phyloP scores from a whole-genome alignment of 2,888 invertebrate species.

The Acronicta alni region DNA sequence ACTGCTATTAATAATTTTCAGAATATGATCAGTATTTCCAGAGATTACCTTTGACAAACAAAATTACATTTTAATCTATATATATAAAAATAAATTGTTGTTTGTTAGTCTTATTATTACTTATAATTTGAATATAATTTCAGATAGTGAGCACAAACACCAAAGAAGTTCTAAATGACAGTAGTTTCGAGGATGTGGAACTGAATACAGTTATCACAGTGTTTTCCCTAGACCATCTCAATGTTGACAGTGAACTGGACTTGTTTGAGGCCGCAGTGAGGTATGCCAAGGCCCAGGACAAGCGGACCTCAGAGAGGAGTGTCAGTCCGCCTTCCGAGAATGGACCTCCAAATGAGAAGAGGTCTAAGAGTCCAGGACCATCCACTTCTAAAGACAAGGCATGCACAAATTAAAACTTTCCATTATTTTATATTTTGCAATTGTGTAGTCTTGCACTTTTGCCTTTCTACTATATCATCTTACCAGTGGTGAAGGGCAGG shows the following conservation, averaged over 20 bases:
- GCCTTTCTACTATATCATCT: no score
- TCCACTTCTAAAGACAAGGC: conserved; percentile 77
- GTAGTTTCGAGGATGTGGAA: conserved; percentile 94
- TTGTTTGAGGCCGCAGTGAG: conserved; percentile 93
- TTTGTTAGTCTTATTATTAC: no score
- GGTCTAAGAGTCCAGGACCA: conserved; percentile 76
- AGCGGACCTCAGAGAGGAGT: conserved; percentile 71
- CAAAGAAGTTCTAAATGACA: conserved; percentile 92
- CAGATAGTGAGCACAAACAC: conserved; percentile 94
- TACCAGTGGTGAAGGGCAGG: no score
- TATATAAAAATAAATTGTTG: no score
- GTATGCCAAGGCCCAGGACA: conserved; percentile 80
- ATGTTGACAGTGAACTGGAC: conserved; percentile 93
- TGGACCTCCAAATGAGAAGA: conserved; percentile 67
- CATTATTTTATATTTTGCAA: no score
- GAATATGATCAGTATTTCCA: no score
- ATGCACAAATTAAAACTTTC: background rate
- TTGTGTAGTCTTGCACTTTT: no score
- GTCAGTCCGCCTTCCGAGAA: conserved; percentile 69
- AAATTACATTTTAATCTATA: no score
- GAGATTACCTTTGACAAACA: no score
- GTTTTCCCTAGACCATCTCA: conserved; percentile 92
- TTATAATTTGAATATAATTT: conserved; percentile 12
- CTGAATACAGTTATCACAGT: conserved; percentile 93
- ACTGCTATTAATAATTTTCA: no score